Conservation (phyloP, 2,113 vertebrate genomes). For the Crotalus helleri region DNA sequence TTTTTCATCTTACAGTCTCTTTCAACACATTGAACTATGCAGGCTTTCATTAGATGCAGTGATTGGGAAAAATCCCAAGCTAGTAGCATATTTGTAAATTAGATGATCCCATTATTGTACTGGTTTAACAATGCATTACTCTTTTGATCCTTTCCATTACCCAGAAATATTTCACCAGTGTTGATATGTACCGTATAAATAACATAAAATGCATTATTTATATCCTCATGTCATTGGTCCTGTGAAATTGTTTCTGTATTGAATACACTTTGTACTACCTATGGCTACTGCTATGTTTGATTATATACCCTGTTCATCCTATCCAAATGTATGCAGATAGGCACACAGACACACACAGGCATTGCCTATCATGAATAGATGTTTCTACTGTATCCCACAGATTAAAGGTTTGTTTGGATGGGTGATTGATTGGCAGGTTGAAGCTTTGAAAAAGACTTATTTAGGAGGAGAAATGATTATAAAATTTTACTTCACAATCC, state of each 20-base stretch:
- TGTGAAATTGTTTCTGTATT: neutral
- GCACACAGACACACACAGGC: no score
- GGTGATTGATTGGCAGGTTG: slow-evolving; percentile 32
- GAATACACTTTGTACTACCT: neutral
- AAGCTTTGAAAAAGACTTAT: slow-evolving; percentile 63
- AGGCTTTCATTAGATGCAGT: slow-evolving; percentile 56
- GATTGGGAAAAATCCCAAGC: slow-evolving; percentile 50
- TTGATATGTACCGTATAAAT: slow-evolving; percentile 43
- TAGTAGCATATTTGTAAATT: slow-evolving; percentile 66
- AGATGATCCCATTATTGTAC: slow-evolving; percentile 57
- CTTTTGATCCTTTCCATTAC: slow-evolving; percentile 48
- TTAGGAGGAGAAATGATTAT: slow-evolving; percentile 63
- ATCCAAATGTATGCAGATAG: neutral
- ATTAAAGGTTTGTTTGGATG: neutral
- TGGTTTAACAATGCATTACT: slow-evolving; percentile 44
- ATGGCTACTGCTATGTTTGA: slow-evolving; percentile 13
- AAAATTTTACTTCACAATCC: slow-evolving; percentile 71
- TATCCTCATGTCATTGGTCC: neutral
- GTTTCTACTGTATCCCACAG: neutral
- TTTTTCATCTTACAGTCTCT: slow-evolving; percentile 38
- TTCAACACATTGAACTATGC: slow-evolving; percentile 40
- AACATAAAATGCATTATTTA: slow-evolving; percentile 2
- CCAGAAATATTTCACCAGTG: slow-evolving; percentile 51
- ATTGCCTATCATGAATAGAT: neutral
- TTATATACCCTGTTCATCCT: neutral